phyloP scores from a whole-genome alignment of 2,797 vertebrate species.

The Danio albolineatus region DNA sequence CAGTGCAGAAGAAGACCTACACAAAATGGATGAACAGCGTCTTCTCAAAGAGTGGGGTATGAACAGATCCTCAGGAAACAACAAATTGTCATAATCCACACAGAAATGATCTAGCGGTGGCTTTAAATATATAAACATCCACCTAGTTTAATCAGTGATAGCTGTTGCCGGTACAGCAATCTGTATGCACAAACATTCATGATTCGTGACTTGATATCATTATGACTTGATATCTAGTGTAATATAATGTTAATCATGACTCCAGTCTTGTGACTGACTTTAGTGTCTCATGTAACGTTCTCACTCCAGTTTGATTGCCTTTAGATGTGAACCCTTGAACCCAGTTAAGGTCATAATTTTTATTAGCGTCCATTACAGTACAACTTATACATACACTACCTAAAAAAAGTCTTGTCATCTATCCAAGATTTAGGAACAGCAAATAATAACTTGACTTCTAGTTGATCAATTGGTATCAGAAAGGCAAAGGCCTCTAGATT shows the following conservation, averaged over 20 bases:
- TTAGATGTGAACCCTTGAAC: slow-evolving; percentile 29
- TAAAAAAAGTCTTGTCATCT: no score
- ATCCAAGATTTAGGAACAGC: no score
- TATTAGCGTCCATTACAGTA: not conserved
- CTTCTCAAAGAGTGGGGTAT: slow-evolving; percentile 81
- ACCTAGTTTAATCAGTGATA: not conserved
- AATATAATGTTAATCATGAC: slow-evolving; percentile 14
- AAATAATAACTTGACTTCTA: no score
- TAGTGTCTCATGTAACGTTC: slow-evolving; percentile 12
- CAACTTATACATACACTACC: no score
- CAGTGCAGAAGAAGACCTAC: slow-evolving; percentile 93
- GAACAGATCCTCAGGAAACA: slow-evolving; percentile 43
- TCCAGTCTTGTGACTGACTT: slow-evolving; percentile 28
- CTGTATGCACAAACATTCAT: not conserved
- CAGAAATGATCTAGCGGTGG: not conserved
- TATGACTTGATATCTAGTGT: slow-evolving; percentile 26
- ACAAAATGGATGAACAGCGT: slow-evolving; percentile 93
- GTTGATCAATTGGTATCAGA: no score
- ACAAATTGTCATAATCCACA: not conserved
- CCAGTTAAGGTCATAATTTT: slow-evolving; percentile 6
- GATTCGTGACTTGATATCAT: not conserved
- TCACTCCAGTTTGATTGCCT: slow-evolving; percentile 12
- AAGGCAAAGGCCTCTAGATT: no score
- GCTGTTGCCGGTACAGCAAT: not conserved
- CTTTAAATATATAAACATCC: not conserved